Percentiles rank a stretch among this genome's conserved stretches.
These are phyloP conservation scores for Macroteleia sp. DNA, from an alignment of 2,888 invertebrate genomes.

Conservation along the genomic window DNA sequence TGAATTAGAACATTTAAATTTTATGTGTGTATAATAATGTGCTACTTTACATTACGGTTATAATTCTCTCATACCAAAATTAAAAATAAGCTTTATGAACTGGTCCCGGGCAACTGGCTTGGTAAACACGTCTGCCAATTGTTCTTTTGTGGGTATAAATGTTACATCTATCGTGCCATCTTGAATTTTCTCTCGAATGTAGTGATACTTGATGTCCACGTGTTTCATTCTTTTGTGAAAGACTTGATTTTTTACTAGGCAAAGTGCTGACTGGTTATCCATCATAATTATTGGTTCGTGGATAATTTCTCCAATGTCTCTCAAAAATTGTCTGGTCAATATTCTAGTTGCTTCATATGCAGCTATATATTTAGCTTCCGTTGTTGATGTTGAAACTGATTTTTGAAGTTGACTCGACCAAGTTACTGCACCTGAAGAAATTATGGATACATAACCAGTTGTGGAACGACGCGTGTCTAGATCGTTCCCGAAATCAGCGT, in stretches of 20 bases:
- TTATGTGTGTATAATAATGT: too few relatives aligned
- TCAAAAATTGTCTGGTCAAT: too few relatives aligned
- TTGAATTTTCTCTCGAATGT: constrained; percentile 30
- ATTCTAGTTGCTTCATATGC: constrained; percentile 26
- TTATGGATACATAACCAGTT: constrained; percentile 47
- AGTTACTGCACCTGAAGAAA: constrained; percentile 48
- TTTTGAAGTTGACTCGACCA: constrained; percentile 53
- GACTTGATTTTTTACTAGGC: constrained; percentile 27
- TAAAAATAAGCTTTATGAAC: constrained; percentile 1
- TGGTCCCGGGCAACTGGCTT: constrained; percentile 16
- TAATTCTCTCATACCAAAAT: constrained; percentile 14
- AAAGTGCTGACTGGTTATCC: constrained; percentile 30
- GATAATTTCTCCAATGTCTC: constrained; percentile 15
- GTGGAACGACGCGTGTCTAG: constrained; percentile 51
- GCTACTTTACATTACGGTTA: too few relatives aligned
- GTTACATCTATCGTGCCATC: background rate
- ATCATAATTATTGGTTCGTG: constrained; percentile 6
- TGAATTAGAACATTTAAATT: too few relatives aligned
- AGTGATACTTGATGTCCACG: constrained; percentile 34
- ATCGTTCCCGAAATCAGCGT: constrained; percentile 60
- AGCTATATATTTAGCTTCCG: constrained; percentile 21
- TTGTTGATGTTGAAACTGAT: constrained; percentile 24
- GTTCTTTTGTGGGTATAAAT: background rate
- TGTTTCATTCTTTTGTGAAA: constrained; percentile 35
- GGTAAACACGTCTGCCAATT: constrained; percentile 25